Evolutionary conservation across 2,113 vertebrate genomes (phyloP), one percentile per base, ranked within the genome.

Genomic region (Micromys minutus): DNA sequence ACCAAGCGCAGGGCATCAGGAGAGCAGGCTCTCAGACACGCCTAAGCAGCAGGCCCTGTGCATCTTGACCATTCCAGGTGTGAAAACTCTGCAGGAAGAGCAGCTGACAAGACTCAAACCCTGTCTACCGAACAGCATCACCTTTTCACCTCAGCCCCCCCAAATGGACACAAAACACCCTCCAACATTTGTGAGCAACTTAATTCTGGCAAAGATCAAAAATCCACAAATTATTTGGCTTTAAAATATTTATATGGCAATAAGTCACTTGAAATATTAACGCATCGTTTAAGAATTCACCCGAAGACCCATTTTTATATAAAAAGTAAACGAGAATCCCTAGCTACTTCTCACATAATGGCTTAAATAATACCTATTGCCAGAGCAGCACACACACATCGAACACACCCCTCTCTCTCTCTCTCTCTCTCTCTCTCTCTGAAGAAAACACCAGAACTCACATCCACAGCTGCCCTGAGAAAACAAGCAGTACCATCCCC

Each of bases 1-100:
- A 21, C 5, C 22, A 67, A 34, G 61, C 19, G 7, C 0, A 0
- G 0, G 24, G 12, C 17, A 31, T 7, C 80, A 12, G 65, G 22
- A 26, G 10, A 47, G 26, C 39, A 31, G 24, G 63, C 74, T 36
- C 21, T 55, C n/a, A n/a, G 19, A 45, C 75, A 7, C 34, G 36
- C 94, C 31, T 26, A 5, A 3, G 36, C 6, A 67, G n/a, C 11
- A 17, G 47, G 50, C 5, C 5, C 2, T 6, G 0, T n/a, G 57
- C 75, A 5, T 21, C 76, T 7, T 24, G 12, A 11, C 86, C 1
- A 0, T 7, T 47, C 26, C 59, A 29, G 15, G 13, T 11, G 4
- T 11, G 36, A 55, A 36, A 61, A 39, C 45, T 19, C 71, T 45
- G 4, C 59, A 50, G 0, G 5, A 50, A 47, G n/a, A 26, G 16